Percentiles rank a stretch among this genome's conserved stretches.
Conservation (phyloP, 2,797 vertebrate genomes). For the Micromesistius poutassou region DNA sequence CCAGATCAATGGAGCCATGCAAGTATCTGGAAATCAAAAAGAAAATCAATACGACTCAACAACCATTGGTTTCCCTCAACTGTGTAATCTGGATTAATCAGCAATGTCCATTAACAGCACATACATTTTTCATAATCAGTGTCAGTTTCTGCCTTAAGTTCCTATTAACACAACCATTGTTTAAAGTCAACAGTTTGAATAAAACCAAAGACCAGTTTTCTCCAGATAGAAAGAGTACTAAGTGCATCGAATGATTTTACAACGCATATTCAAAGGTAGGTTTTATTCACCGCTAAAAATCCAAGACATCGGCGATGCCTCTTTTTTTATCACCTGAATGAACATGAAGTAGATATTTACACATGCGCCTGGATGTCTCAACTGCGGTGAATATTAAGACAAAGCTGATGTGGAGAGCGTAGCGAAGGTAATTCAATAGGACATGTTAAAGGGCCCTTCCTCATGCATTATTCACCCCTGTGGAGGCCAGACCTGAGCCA, state of each 20-base stretch:
- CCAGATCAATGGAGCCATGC: slow-evolving; percentile 60
- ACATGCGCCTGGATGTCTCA: slow-evolving; percentile 32
- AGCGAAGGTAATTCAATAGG: slow-evolving; percentile 72
- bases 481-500: slow-evolving; percentile 72
- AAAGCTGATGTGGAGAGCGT: slow-evolving; percentile 47
- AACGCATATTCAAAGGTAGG: not conserved
- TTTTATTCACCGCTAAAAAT: not conserved
- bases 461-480: slow-evolving; percentile 76
- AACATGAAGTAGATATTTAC: slow-evolving; percentile 36
- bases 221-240: not conserved
- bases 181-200: not conserved
- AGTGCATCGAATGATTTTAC: not conserved
- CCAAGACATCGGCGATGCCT: slow-evolving; percentile 8
- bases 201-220: not conserved
- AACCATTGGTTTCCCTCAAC: slow-evolving; percentile 9
- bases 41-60: not conserved
- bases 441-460: slow-evolving; percentile 70
- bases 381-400: slow-evolving; percentile 39
- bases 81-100: slow-evolving; percentile 20
- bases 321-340: slow-evolving; percentile 29
- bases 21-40: slow-evolving; percentile 45
- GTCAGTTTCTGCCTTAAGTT: not conserved
- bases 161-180: not conserved
- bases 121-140: not conserved
- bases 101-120: not conserved